Evolutionary conservation across 2,888 invertebrate genomes (phyloP).

Genomic region (Abrostola triplasia): DNA sequence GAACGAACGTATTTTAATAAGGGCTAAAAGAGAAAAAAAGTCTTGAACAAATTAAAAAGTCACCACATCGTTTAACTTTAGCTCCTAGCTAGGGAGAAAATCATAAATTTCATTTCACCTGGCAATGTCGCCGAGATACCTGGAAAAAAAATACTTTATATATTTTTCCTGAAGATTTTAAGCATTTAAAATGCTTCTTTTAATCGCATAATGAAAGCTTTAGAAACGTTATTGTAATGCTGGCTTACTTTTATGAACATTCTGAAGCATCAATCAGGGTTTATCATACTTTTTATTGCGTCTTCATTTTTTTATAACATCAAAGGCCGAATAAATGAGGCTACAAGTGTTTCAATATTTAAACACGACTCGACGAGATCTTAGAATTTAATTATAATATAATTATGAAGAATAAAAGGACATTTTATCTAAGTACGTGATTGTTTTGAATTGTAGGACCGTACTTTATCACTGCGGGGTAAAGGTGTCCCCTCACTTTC

Average conservation of each 20-base stretch:
- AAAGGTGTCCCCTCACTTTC: not conserved
- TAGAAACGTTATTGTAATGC: constrained; percentile 3
- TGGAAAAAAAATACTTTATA: constrained; percentile 18
- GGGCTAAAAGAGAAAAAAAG: constrained; percentile 58
- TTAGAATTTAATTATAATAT: constrained; percentile 2
- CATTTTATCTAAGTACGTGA: no score
- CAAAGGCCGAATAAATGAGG: constrained; percentile 2
- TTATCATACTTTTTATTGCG: constrained; percentile 5
- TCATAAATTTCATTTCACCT: constrained; percentile 71
- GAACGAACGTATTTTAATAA: constrained; percentile 61
- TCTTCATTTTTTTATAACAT: not conserved
- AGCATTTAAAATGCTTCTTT: not conserved
- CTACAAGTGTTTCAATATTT: constrained; percentile 1
- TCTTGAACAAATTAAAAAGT: constrained; percentile 72
- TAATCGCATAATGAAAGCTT: constrained; percentile 2
- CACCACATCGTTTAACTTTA: constrained; percentile 68
- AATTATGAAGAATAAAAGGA: not conserved
- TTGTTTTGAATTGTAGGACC: not conserved
- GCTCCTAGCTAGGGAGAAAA: constrained; percentile 55
- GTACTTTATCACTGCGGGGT: not conserved
- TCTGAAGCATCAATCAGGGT: constrained; percentile 1
- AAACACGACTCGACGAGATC: not conserved
- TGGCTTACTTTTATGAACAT: not conserved
- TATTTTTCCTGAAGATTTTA: constrained; percentile 9
- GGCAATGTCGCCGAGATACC: constrained; percentile 54